phyloP scores from a whole-genome alignment of 2,797 vertebrate genomes.

The Tiaroga cobitis region DNA sequence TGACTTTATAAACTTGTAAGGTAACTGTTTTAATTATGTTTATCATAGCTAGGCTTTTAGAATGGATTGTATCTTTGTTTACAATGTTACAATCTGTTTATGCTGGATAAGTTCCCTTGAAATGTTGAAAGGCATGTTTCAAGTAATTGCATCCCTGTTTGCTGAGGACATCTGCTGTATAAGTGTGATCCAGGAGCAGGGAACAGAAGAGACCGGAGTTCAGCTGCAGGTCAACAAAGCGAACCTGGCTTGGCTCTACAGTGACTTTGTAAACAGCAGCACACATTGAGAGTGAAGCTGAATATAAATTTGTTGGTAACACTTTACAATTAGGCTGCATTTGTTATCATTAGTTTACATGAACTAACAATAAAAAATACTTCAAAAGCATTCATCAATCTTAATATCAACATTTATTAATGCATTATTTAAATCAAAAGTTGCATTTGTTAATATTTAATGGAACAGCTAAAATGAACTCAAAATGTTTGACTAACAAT shows the following conservation, averaged over 20 bases:
- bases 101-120: background rate
- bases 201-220: background rate
- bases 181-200: background rate
- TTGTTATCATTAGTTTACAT: background rate
- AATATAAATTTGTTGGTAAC: background rate
- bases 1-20: background rate
- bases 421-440: background rate
- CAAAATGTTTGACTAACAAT: background rate
- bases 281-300: background rate
- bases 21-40: background rate
- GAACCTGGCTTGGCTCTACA: conserved; percentile 24
- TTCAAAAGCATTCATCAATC: background rate
- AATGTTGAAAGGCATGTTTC: background rate
- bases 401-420: background rate
- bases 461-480: background rate
- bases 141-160: background rate
- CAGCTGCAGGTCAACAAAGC: conserved; percentile 23
- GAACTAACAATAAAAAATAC: background rate
- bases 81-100: too few species aligned
- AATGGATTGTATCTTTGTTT: background rate
- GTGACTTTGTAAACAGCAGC: background rate
- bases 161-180: background rate
- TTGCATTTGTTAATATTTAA: background rate
- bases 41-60: background rate
- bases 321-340: background rate